These are phyloP conservation scores for Hippocampus comes DNA, from an alignment of 2,113 vertebrate species.

Conservation along the genomic window DNA sequence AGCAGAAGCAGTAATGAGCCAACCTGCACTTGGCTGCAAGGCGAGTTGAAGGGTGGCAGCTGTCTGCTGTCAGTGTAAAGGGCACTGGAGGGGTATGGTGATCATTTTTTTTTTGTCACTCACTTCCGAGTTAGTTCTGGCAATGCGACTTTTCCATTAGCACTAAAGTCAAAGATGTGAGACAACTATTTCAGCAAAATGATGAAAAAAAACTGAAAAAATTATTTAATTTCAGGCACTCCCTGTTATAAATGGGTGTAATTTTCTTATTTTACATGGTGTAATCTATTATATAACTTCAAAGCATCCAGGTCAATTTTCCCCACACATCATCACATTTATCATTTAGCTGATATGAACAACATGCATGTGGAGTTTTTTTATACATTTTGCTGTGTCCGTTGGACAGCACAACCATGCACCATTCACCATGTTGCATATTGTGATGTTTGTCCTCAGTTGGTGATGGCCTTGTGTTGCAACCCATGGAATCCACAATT, in stretches of 20 bases:
- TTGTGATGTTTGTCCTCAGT: too few species aligned
- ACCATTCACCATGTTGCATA: too few species aligned
- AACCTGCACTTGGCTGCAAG: conserved; percentile 56
- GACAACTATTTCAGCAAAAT: conserved; percentile 51
- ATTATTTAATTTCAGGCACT: conserved; percentile 56
- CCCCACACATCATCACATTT: too few species aligned
- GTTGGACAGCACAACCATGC: too few species aligned
- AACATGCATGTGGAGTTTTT: too few species aligned
- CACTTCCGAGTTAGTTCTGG: conserved; percentile 50
- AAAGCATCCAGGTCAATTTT: too few species aligned
- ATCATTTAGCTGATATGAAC: too few species aligned
- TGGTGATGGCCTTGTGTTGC: too few species aligned
- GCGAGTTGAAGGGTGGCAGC: conserved; percentile 58
- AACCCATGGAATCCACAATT: too few species aligned
- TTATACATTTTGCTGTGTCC: too few species aligned
- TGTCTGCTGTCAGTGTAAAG: conserved; percentile 54
- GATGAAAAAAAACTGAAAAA: conserved; percentile 35
- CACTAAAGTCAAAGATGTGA: conserved; percentile 54
- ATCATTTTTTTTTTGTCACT: conserved; percentile 65
- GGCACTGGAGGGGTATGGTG: conserved; percentile 49
- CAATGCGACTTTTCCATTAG: conserved; percentile 60
- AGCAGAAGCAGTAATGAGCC: conserved; percentile 68
- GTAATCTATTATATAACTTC: conserved; percentile 53
- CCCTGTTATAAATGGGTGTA: conserved; percentile 53
- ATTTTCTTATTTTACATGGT: conserved; percentile 55